Percentiles rank a stretch among this genome's conserved stretches.
phyloP scores from a whole-genome alignment of 1,140 invertebrate genomes.

The Oppia nitens region DNA sequence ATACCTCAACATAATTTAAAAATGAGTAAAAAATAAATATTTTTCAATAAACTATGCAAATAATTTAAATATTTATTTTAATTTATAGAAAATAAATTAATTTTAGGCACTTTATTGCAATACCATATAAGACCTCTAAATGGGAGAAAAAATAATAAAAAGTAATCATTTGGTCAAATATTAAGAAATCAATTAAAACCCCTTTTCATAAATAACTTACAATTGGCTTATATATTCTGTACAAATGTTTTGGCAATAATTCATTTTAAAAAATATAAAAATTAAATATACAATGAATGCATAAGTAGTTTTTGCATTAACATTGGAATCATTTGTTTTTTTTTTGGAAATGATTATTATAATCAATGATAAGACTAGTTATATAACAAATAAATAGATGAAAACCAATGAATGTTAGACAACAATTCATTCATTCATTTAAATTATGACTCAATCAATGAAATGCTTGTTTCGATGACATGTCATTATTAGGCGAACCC shows the following conservation, averaged over 20 bases:
- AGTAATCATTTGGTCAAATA: neutral
- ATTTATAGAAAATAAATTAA: neutral
- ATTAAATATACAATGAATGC: neutral
- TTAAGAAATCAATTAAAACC: neutral
- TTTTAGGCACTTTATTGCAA: neutral
- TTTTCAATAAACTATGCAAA: too few relatives aligned
- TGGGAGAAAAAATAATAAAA: neutral
- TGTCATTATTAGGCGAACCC: neutral
- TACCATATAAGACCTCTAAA: neutral
- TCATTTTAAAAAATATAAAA: too few relatives aligned
- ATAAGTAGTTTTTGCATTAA: neutral
- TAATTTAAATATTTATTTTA: neutral
- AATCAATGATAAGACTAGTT: neutral
- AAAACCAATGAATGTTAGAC: neutral
- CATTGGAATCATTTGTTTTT: neutral
- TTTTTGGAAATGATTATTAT: too few relatives aligned
- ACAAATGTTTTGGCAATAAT: too few relatives aligned
- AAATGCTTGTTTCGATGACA: neutral
- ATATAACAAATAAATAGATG: neutral
- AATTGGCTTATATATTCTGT: too few relatives aligned
- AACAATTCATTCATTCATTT: too few relatives aligned
- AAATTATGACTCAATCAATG: neutral
- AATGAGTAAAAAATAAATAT: too few relatives aligned
- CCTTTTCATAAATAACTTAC: neutral
- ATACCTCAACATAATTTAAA: too few relatives aligned